Percentiles rank a stretch among this genome's conserved stretches.
Conservation (phyloP, 2,797 vertebrate genomes). For the Mycteria americana region DNA sequence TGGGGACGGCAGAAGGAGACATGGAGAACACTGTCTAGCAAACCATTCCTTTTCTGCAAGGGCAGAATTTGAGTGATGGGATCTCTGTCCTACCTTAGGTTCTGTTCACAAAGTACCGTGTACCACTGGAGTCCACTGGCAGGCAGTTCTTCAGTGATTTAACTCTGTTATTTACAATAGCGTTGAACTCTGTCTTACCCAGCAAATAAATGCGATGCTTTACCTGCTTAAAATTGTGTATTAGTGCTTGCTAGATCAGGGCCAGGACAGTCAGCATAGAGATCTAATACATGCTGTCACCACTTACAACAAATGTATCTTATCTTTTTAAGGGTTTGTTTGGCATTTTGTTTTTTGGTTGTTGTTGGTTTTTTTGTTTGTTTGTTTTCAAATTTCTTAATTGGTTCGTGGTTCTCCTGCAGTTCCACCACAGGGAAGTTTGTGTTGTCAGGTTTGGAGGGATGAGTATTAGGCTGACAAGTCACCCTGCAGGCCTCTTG, state of each 20-base stretch:
- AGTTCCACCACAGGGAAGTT: background rate
- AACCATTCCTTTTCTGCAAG: background rate
- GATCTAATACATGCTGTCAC: background rate
- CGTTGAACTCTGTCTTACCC: background rate
- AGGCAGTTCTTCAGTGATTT: background rate
- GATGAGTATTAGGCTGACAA: background rate
- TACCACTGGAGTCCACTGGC: background rate
- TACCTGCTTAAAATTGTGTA: background rate
- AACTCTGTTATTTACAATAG: background rate
- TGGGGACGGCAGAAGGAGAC: background rate
- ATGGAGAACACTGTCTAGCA: background rate
- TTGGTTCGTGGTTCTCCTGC: background rate
- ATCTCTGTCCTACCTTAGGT: conserved; percentile 20
- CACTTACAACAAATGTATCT: background rate
- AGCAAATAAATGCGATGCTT: background rate
- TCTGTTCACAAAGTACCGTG: conserved; percentile 26
- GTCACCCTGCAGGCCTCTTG: background rate
- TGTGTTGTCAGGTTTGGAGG: background rate
- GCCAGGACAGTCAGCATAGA: background rate
- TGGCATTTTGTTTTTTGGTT: background rate
- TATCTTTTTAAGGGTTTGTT: background rate
- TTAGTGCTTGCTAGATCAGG: background rate
- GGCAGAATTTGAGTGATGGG: background rate
- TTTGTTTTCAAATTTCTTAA: background rate
- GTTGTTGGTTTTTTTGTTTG: background rate